Base-by-base conservation (phyloP, 2,113 vertebrate species). In the Pao palembangensis region DNA sequence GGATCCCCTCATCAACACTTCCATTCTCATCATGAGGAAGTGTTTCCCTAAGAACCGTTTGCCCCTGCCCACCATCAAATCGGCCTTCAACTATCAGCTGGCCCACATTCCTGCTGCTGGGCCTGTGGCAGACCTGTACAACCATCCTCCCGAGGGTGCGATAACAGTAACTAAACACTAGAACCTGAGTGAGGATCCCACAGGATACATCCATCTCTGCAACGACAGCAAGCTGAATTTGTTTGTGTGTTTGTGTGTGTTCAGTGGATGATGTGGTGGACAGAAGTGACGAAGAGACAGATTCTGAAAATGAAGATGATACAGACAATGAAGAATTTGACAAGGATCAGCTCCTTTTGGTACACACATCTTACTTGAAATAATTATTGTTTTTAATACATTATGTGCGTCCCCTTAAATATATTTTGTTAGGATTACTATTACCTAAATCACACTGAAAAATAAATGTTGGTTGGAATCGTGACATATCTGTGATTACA, bases 11-110 rank as follows among this genome's bases (percentile, higher is more conserved):
- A 91, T 98, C 58, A 99, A 96, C 88, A 94, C 91, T 15, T 98
- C 97, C 49, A 99, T 94, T 82, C 88, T 99, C 55, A 98, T 98
- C 85, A 98, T 99, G 97, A 95, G 97, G 80, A 99, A 98, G 87
- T 99, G 97, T 87, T 99, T 98, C 84, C 97, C 97, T 44, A 99
- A 99, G 91, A 99, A 99, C 81, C 96, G 96, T 59, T 90, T 99
- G 81, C 96, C 97, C 50, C 85, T 98, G 58, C 93, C 95, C 73
- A 98, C 95, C 19, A 97, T 99, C 86, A 97, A 96, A 86, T 96
- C 96, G 51, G 88, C 91, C 78, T 96, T 95, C 81, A 90, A 90
- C 55, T 93, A 93, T 82, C 92, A 93, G 73, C 88, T 99, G 53
- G 93, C 93, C 20, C 69, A 95, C 56, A 88, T 96, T 23, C 94